Percentiles rank a stretch among this genome's conserved stretches.
Evolutionary conservation across 2,888 invertebrate species (phyloP).

Genomic region (Ethmia dodecea): DNA sequence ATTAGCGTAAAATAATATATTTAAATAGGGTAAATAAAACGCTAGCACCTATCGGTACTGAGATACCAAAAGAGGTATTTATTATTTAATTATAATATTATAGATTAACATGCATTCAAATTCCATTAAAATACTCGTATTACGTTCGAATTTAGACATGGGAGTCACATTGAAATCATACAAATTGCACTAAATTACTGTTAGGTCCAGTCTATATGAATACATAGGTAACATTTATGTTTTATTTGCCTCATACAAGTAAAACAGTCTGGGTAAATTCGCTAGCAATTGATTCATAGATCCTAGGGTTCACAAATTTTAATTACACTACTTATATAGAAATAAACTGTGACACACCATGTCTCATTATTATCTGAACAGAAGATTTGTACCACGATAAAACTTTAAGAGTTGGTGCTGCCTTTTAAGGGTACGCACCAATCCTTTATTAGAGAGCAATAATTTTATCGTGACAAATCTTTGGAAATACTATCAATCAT

Average conservation of each 20-base stretch:
- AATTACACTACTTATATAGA: no score
- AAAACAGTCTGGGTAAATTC: no score
- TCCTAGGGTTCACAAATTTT: no score
- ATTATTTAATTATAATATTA: slow-evolving; percentile 51
- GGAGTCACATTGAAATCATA: slow-evolving; percentile 32
- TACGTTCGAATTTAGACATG: slow-evolving; percentile 57
- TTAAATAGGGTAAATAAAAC: slow-evolving; percentile 31
- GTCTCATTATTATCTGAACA: slow-evolving; percentile 33
- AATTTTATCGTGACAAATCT: slow-evolving; percentile 34
- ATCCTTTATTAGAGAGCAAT: slow-evolving; percentile 6
- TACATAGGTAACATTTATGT: background rate
- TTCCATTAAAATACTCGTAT: slow-evolving; percentile 72
- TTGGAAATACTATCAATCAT: slow-evolving; percentile 36
- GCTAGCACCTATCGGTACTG: slow-evolving; percentile 41
- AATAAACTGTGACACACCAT: slow-evolving; percentile 43
- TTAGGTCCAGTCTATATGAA: no score
- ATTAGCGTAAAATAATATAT: no score
- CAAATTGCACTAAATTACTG: no score
- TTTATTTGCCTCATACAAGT: no score
- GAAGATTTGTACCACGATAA: slow-evolving; percentile 28
- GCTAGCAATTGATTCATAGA: no score
- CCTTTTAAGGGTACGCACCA: slow-evolving; percentile 14
- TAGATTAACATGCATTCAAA: slow-evolving; percentile 77
- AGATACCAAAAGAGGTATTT: slow-evolving; percentile 76
- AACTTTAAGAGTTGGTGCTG: slow-evolving; percentile 4